These are phyloP conservation scores for Pogonocichla stellata DNA, from an alignment of 2,113 vertebrate species.

Conservation along the genomic window DNA sequence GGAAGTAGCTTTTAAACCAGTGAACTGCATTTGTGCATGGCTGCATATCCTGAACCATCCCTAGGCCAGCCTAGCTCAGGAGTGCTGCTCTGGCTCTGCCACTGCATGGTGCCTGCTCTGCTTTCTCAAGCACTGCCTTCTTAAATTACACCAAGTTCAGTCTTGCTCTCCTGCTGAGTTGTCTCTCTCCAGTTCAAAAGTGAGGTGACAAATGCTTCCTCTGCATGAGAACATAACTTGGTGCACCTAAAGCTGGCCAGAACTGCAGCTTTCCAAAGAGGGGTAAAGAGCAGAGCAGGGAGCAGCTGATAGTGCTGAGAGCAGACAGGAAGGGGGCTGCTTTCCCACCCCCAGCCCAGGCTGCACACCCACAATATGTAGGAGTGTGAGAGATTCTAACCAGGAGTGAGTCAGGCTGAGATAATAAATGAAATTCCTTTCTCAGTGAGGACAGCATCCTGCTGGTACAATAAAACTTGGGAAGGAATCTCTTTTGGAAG, in stretches of 20 bases:
- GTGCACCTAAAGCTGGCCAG: not conserved
- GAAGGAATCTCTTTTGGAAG: not conserved
- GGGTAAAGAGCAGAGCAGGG: not conserved
- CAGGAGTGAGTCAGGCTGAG: not conserved
- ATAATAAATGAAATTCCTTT: not conserved
- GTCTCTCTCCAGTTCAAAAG: not conserved
- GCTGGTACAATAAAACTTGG: not conserved
- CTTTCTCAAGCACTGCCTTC: not conserved
- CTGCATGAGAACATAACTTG: not conserved
- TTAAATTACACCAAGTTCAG: not conserved
- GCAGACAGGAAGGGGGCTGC: not conserved
- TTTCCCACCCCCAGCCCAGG: not conserved
- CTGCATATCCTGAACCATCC: not conserved
- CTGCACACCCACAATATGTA: rapidly evolving
- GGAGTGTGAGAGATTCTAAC: not conserved
- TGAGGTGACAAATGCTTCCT: not conserved
- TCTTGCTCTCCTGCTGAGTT: not conserved
- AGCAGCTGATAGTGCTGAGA: not conserved
- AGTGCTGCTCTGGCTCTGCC: not conserved
- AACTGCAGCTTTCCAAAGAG: not conserved
- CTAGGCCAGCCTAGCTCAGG: not conserved
- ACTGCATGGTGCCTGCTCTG: not conserved
- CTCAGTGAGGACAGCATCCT: not conserved
- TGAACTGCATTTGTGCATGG: not conserved
- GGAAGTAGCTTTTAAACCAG: not conserved